Evolutionary conservation across 2,797 vertebrate genomes (phyloP).

Genomic region (Otolemur crassicaudatus): DNA sequence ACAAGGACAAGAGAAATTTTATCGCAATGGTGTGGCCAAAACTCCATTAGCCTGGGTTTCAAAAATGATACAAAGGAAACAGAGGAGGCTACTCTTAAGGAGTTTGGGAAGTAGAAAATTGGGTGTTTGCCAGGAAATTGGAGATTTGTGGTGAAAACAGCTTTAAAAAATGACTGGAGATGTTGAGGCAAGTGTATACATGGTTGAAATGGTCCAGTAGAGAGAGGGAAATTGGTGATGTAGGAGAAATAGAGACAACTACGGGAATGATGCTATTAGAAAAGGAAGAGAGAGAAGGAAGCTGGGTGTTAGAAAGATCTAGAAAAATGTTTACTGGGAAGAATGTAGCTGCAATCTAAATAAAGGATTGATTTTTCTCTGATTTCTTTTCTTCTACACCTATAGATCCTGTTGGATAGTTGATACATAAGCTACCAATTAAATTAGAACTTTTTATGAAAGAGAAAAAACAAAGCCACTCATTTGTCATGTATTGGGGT

Average conservation of each 20-base stretch:
- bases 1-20: neutral
- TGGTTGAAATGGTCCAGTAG: neutral
- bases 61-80: neutral
- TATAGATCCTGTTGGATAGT: neutral
- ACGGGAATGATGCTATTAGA: neutral
- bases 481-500: neutral
- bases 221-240: neutral
- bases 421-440: neutral
- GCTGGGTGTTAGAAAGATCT: neutral
- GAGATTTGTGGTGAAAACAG: neutral
- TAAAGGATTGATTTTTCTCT: slow-evolving; percentile 31
- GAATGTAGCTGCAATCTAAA: neutral
- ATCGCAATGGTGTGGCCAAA: neutral
- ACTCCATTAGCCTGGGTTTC: neutral
- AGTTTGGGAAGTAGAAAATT: neutral
- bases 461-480: neutral
- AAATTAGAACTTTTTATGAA: neutral
- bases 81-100: neutral
- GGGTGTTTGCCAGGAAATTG: neutral
- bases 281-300: neutral
- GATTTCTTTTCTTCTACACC: neutral
- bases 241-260: neutral
- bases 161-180: neutral
- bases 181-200: neutral
- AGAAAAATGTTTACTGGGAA: neutral